A percentile compares a stretch with the other conserved stretches of the same genome.
Evolutionary conservation across 2,888 invertebrate species (phyloP).

Genomic region (Flexamia atlantica): DNA sequence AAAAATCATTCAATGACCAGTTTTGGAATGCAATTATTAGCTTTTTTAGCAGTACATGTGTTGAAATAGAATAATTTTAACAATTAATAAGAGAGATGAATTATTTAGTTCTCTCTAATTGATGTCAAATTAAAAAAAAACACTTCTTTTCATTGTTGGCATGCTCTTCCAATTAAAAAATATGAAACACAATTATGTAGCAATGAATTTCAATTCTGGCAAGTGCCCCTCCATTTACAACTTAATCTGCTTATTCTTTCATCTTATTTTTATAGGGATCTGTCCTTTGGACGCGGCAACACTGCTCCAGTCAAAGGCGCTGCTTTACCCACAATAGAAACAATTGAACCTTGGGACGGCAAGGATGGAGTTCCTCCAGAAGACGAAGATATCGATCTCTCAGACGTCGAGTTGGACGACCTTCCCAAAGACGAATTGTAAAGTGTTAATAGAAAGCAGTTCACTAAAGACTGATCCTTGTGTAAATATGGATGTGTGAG

Average conservation of each 20-base stretch:
- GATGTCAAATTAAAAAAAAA: too few relatives aligned
- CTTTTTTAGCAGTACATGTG: too few relatives aligned
- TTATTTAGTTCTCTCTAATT: too few relatives aligned
- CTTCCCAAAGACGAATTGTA: constrained; percentile 83
- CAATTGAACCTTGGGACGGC: constrained; percentile 93
- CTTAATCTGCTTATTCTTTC: constrained; percentile 3
- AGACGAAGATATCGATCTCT: constrained; percentile 95
- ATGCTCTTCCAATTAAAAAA: too few relatives aligned
- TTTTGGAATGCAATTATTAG: too few relatives aligned
- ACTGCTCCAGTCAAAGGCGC: constrained; percentile 93
- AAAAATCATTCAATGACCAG: too few relatives aligned
- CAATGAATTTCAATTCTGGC: too few relatives aligned
- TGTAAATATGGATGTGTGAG: constrained; percentile 11
- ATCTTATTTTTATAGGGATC: constrained; percentile 79
- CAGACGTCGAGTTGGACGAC: constrained; percentile 91
- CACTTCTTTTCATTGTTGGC: too few relatives aligned
- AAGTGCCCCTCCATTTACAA: too few relatives aligned
- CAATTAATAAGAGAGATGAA: too few relatives aligned
- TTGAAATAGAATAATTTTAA: too few relatives aligned
- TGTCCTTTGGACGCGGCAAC: constrained; percentile 95
- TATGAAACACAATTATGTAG: too few relatives aligned
- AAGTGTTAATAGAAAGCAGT: constrained; percentile 68
- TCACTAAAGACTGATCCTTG: constrained; percentile 45
- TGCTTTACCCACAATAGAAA: constrained; percentile 84
- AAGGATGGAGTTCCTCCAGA: constrained; percentile 92